Evolutionary conservation across 1,140 invertebrate species (phyloP), one percentile per base, ranked within the genome.

Genomic region (Sitophilus oryzae): DNA sequence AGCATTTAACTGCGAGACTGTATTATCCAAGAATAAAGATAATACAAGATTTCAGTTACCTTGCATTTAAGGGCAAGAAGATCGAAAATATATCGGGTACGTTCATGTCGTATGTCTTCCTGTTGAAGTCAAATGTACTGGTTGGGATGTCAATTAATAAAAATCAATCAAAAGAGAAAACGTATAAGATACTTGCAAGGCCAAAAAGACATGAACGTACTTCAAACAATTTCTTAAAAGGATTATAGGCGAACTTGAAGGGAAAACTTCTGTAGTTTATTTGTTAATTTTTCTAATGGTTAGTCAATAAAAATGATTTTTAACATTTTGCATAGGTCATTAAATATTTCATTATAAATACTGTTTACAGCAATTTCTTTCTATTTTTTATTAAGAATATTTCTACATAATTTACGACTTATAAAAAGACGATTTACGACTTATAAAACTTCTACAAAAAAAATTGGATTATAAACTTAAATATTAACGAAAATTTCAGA

Each of bases 31-130:
- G 11, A 30, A 30, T 30, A 30, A 30, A 30, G 11, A 30, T 30
- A 30, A 30, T 30, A 30, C 25, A 11, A 30, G 5, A n/a, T n/a
- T n/a, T n/a, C n/a, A n/a, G n/a, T n/a, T n/a, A n/a, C n/a, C n/a
- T n/a, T n/a, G n/a, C n/a, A n/a, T n/a, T 30, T 30, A 30, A 30
- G 11, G 11, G 25, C 25, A 30, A 30, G 11, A 30, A 5, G 11
- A n/a, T n/a, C n/a, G n/a, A n/a, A n/a, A n/a, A 15, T 15, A 5
- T 18, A n/a, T 19, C n/a, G 21, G 10, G 19, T 42, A 42, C 40
- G 40, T 42, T 42, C 21, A 21, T 42, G 40, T 42, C 40, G n/a
- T n/a, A 38, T n/a, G 40, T 42, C 40, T 42, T 42, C 40, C 40
- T 42, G 21, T 18, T 18, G 8, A 20, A n/a, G n/a, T 15, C 10